Evolutionary conservation across 1,140 invertebrate genomes (phyloP), one percentile per base, ranked within the genome.

Genomic region (Drosophila nebulosa): DNA sequence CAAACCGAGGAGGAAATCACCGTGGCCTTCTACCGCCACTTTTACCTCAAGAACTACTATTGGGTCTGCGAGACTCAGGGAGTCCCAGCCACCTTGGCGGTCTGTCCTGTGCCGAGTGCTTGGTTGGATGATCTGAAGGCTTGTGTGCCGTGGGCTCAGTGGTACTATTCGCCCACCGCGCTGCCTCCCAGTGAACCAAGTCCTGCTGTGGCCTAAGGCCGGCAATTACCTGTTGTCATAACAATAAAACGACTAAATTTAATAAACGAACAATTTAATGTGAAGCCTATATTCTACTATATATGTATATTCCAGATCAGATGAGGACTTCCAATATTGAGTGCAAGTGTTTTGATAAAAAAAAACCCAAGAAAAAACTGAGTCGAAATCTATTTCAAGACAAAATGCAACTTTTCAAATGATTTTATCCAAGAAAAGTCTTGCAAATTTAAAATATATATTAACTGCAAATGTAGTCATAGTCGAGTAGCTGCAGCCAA

Each of bases 141-240:
- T 2, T 89, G 85, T 58, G 85, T 89, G 6, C 71, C 51, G 1
- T 85, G 57, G 32, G 1, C 69, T 12, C 3, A 67, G n/a, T 89
- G 85, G 85, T 65, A 63, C 18, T 89, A 74, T 74, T 55, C 70
- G 0, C 77, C 85, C n/a, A 80, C 79, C 0, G 85, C 16, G 12
- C 14, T 24, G 18, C 85, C 85, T 4, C 85, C 85, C 18, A 89
- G 84, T 42, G 53, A 70, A 16, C 84, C 84, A 10, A n/a, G 39
- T 1, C 55, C 53, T n/a, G 50, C 12, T n/a, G 56, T 30, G 21
- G 46, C 30, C 2, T 51, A 24, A 42, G n/a, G 0, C 9, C 7
- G 7, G 1, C 14, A 2, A 18, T 3, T 4, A 16, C 4, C 62
- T 9, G 3, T 36, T 18, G 3, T 18, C 4, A 6, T n/a, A 9